phyloP scores from a whole-genome alignment of 2,888 invertebrate species.

The Eurytoma adleriae region DNA sequence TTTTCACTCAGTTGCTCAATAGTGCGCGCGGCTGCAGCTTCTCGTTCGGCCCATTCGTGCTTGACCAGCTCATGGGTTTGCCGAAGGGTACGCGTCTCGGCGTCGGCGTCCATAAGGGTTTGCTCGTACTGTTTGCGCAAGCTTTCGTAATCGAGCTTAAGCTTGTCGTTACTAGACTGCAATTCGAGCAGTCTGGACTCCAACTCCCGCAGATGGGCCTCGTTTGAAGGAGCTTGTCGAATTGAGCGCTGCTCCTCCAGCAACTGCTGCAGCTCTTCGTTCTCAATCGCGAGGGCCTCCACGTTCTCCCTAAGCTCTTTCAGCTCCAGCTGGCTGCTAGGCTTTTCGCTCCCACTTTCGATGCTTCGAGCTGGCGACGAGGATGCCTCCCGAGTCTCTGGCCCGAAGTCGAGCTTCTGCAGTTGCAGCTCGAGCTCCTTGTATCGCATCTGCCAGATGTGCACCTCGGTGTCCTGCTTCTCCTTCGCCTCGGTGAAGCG shows the following conservation, averaged over 20 bases:
- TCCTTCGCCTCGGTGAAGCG: constrained; percentile 88
- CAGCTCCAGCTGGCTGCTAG: constrained; percentile 71
- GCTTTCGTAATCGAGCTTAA: constrained; percentile 64
- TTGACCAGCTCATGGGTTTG: constrained; percentile 63
- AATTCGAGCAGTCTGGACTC: constrained; percentile 62
- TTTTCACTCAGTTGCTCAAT: constrained; percentile 55
- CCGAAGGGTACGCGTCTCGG: constrained; percentile 63
- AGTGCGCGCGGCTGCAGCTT: constrained; percentile 58
- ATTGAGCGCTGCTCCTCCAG: constrained; percentile 78
- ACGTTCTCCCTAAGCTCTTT: constrained; percentile 78
- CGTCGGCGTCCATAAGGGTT: constrained; percentile 66
- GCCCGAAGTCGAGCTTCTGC: constrained; percentile 67
- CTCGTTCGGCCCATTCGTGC: constrained; percentile 62
- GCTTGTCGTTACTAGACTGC: constrained; percentile 59
- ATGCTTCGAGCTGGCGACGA: constrained; percentile 19
- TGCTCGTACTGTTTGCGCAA: constrained; percentile 66
- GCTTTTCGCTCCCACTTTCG: background rate
- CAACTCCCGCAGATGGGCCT: constrained; percentile 39
- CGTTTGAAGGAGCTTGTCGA: constrained; percentile 62
- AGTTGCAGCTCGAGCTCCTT: constrained; percentile 84
- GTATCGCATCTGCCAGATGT: constrained; percentile 84
- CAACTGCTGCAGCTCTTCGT: constrained; percentile 80
- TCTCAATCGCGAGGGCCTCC: constrained; percentile 80
- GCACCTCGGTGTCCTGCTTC: constrained; percentile 86
- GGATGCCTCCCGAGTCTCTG: constrained; percentile 29